Evolutionary conservation across 2,113 vertebrate species (phyloP), one percentile per base, ranked within the genome.

Genomic region (Austrofundulus limnaeus): DNA sequence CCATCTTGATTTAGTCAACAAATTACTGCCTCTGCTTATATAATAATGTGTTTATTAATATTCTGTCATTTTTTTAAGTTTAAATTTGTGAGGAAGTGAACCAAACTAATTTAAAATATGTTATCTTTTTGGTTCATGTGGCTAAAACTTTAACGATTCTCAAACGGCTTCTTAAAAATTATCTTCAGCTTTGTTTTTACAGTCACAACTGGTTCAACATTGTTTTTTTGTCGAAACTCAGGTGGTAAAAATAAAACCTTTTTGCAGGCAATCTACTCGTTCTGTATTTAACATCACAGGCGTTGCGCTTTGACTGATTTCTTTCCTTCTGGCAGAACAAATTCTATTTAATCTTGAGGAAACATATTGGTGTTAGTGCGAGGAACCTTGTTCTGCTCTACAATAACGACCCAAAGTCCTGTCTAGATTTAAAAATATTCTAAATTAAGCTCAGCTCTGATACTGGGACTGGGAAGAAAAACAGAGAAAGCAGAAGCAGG

Each of bases 381-480:
- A 89, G 83, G 73, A 86, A 84, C 87, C 90, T 89, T 77, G 74
- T 66, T 80, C 83, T 84, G 53, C 24, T 55, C 70, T 51, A 58
- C 50, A 66, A 62, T 90, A 83, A 92, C 91, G 89, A 88, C 76
- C 85, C 77, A 85, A 69, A 86, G 80, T 45, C 68, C 76, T 60
- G 64, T 67, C 68, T 87, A 82, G 89, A 90, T 91, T 84, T 87
- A 89, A 92, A 90, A 91, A 88, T 82, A 65, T n/a, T 56, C 92
- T 91, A 92, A 92, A 87, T 87, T 84, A 84, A 81, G 87, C 61
- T 67, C 85, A 87, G 89, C 89, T 89, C 89, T 88, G 89, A 71
- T 92, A 88, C 89, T 89, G 86, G 39, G 91, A 93, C 91, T 89
- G 76, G 88, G 92, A 95, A 94, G 92, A 92, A 94, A 94, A 91